Percentiles rank a stretch among this genome's conserved stretches.
These are phyloP conservation scores for Ceratina australensis DNA, from an alignment of 1,140 invertebrate genomes.

Conservation along the genomic window DNA sequence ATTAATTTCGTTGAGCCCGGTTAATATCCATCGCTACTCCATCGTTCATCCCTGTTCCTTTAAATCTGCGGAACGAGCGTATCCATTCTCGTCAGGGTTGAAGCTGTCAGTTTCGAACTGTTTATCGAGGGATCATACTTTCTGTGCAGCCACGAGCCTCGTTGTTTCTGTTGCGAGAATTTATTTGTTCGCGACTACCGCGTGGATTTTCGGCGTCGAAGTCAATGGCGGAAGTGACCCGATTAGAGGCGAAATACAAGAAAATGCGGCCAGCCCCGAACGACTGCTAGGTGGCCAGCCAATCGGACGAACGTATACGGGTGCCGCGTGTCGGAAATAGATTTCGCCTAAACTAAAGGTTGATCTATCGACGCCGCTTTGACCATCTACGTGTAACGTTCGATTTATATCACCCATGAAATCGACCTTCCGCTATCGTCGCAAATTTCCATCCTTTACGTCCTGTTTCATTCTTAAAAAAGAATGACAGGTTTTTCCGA, in stretches of 20 bases:
- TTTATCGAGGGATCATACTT: constrained; percentile 22
- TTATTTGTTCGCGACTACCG: constrained; percentile 36
- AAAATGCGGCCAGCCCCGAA: constrained; percentile 76
- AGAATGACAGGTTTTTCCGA: no score
- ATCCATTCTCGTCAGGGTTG: background rate
- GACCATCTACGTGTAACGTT: constrained; percentile 49
- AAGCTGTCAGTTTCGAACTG: background rate
- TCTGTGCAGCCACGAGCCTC: no score
- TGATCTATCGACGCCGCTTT: constrained; percentile 63
- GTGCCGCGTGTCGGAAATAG: constrained; percentile 74
- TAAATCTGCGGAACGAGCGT: background rate
- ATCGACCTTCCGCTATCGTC: constrained; percentile 1
- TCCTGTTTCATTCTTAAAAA: background rate
- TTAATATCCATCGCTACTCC: no score
- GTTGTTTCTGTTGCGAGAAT: background rate
- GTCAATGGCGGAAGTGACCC: constrained; percentile 74
- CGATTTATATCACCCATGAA: constrained; percentile 27
- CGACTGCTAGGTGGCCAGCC: constrained; percentile 67
- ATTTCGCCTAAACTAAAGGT: constrained; percentile 71
- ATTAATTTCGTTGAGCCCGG: no score
- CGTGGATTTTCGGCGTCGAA: constrained; percentile 31
- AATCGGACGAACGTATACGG: constrained; percentile 69
- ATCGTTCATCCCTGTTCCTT: no score
- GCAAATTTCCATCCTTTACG: background rate
- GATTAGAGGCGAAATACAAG: constrained; percentile 75